phyloP scores from a whole-genome alignment of 2,113 vertebrate species.

The Calyptomena viridis region DNA sequence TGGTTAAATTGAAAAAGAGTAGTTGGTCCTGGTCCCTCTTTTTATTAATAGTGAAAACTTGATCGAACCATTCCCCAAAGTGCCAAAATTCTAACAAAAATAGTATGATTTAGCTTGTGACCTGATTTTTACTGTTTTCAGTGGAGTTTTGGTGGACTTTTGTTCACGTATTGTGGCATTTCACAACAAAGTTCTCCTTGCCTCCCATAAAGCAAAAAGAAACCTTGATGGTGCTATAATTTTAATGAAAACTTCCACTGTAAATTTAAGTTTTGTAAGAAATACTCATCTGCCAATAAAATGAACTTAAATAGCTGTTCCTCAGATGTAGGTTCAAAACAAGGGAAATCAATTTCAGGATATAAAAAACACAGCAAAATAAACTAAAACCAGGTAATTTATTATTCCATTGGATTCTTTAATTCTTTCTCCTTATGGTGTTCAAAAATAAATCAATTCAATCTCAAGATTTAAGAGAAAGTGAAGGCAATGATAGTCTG shows the following conservation, averaged over 20 bases:
- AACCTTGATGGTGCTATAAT: background rate
- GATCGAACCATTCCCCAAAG: background rate
- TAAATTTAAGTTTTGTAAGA: background rate
- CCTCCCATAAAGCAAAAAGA: background rate
- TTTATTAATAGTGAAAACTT: conserved; percentile 2
- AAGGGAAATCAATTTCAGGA: background rate
- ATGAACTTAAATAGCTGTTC: background rate
- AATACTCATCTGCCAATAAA: background rate
- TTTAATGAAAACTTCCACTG: conserved; percentile 2
- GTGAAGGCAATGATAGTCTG: background rate
- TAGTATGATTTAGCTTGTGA: background rate
- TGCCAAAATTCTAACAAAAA: background rate
- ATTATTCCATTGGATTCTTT: background rate
- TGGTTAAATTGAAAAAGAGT: background rate
- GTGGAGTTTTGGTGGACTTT: background rate
- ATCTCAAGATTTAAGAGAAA: background rate
- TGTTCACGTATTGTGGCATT: background rate
- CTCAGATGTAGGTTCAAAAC: background rate
- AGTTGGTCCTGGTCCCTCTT: background rate
- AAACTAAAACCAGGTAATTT: background rate
- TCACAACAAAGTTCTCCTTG: background rate
- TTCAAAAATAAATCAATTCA: conserved; percentile 11
- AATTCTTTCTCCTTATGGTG: background rate
- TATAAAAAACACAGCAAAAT: background rate
- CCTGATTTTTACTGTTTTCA: background rate